These are phyloP conservation scores for Hydropotes inermis DNA, from an alignment of 2,113 vertebrate species.

Conservation along the genomic window DNA sequence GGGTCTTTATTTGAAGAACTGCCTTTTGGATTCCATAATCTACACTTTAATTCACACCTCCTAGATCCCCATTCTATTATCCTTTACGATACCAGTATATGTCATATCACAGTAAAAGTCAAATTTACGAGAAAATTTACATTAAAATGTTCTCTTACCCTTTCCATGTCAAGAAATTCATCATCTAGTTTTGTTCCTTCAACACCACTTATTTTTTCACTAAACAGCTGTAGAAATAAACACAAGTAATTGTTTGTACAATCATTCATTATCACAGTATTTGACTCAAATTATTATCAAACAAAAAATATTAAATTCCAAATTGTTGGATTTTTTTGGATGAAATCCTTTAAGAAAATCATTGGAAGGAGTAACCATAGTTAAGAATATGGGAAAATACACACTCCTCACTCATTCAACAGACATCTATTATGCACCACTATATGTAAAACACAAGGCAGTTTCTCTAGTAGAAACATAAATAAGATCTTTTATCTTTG, in stretches of 20 bases:
- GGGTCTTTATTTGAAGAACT: no score
- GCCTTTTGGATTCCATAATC: background rate
- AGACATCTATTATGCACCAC: background rate
- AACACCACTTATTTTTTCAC: conserved; percentile 94
- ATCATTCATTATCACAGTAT: background rate
- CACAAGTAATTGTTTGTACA: background rate
- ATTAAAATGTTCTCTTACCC: conserved; percentile 83
- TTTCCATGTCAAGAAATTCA: conserved; percentile 95
- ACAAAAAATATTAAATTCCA: background rate
- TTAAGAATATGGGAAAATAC: background rate
- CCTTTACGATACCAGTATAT: background rate
- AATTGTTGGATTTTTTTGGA: background rate
- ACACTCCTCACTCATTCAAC: background rate
- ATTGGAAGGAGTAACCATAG: background rate
- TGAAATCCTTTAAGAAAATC: background rate
- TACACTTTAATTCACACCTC: background rate
- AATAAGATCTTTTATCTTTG: background rate
- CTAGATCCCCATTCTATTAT: background rate
- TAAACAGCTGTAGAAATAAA: conserved; percentile 86
- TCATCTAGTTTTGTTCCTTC: conserved; percentile 96
- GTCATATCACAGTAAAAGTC: background rate
- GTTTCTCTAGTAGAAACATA: background rate
- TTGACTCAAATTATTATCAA: background rate
- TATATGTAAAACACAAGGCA: background rate
- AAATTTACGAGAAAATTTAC: background rate